Conservation (phyloP, 1,140 invertebrate species). For the Coptotermes formosanus region DNA sequence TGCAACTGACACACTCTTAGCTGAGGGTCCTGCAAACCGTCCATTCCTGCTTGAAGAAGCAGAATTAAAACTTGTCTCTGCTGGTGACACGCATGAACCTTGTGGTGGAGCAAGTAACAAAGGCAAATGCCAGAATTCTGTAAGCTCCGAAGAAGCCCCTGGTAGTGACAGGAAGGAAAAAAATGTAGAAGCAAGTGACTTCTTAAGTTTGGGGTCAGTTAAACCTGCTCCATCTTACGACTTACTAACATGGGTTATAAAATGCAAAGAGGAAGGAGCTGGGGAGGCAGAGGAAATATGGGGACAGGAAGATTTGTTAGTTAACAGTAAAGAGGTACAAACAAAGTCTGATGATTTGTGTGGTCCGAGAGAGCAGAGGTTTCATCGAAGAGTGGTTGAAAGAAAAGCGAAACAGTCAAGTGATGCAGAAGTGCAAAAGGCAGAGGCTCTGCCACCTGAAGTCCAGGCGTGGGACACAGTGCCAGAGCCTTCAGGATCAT, state of each 20-base stretch:
- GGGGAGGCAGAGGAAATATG: background rate
- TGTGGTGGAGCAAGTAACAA: background rate
- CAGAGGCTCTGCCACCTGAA: background rate
- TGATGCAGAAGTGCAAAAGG: background rate
- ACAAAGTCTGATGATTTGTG: background rate
- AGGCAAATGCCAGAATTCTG: background rate
- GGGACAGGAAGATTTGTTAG: background rate
- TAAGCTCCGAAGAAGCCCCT: background rate
- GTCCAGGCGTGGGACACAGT: background rate
- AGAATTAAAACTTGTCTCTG: too few species aligned
- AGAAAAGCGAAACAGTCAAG: background rate
- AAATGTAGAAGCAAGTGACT: background rate
- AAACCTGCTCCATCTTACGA: background rate
- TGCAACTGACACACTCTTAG: too few species aligned
- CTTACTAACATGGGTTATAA: background rate
- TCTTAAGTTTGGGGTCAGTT: background rate
- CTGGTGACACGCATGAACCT: background rate
- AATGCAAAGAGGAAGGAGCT: background rate
- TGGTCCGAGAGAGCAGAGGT: background rate
- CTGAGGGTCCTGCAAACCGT: too few species aligned
- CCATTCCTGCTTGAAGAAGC: too few species aligned
- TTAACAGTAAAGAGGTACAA: too few species aligned
- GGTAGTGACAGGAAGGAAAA: background rate
- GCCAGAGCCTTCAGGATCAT: background rate
- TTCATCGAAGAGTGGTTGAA: background rate